These are phyloP conservation scores for Melieria picta DNA, from an alignment of 2,888 invertebrate genomes.

Conservation along the genomic window DNA sequence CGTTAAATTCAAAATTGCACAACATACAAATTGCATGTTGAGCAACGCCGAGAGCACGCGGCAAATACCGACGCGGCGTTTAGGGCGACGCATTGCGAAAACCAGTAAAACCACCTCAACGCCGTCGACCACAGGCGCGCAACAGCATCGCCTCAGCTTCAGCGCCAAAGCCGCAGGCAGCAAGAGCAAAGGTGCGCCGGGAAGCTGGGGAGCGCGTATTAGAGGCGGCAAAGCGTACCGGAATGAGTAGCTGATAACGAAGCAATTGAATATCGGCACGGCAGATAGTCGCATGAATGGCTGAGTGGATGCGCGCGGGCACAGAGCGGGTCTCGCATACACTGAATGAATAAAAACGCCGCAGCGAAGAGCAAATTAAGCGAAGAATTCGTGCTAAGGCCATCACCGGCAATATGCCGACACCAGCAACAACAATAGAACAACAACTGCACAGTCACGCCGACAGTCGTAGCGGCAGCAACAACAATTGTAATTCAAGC, in stretches of 20 bases:
- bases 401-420: conserved; percentile 10
- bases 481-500: conserved; percentile 39
- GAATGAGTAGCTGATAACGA: conserved; percentile 21
- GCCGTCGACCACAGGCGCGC: not conserved
- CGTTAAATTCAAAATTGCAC: conserved; percentile 19
- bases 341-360: not conserved
- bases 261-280: conserved; percentile 4
- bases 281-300: not conserved
- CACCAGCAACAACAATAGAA: conserved; percentile 22
- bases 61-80: not conserved
- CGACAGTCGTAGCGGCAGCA: conserved; percentile 48
- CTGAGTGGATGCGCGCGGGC: not conserved
- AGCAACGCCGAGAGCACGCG: not conserved
- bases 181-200: conserved; percentile 2
- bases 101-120: conserved; percentile 36
- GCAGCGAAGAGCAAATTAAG: not conserved
- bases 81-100: conserved; percentile 20
- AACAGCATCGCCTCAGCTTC: not conserved
- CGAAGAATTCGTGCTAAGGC: not conserved
- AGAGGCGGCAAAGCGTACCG: conserved; percentile 6
- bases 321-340: conserved; percentile 3
- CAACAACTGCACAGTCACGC: conserved; percentile 44
- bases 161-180: conserved; percentile 2
- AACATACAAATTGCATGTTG: not conserved
- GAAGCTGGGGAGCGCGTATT: not conserved